Base-by-base conservation (phyloP, 35 echinoderm and acorn worm species). In the Chiridota heheva region DNA sequence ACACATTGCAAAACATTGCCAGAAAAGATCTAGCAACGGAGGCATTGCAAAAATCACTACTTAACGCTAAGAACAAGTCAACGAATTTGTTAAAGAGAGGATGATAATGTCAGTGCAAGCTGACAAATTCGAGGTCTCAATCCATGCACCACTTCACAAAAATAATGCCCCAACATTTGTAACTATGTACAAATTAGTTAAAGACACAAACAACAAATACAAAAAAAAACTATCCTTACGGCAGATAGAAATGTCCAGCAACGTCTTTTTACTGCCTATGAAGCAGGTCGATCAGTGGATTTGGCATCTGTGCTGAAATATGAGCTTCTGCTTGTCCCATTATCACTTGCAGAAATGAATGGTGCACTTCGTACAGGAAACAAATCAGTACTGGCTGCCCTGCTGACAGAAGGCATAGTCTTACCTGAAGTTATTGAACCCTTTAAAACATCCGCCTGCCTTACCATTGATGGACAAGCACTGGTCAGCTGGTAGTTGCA, bases 281-380 rank as follows among this genome's bases (percentile, higher is more conserved):
- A 41, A 25, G 77, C 33, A 58, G 86, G 77, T 1, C 42, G 64
- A 13, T 8, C 7, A 28, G 49, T 81, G 26, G 40, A 71, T 44
- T 42, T 81, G 13, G 36, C 36, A 32, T 10, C 26, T 5, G 25
- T 68, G 18, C 20, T 68, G 28, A 30, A 34, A 8, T 42, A 82
- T 69, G 80, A 49, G 20, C 40, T 67, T 6, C 32, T 47, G 40
- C 61, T 40, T 64, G 39, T 67, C 37, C 81, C 81, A 28, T 8
- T 84, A 2, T 84, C 65, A 55, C 81, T 84, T 57, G 65, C 81
- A 55, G 48, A 72, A 25, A 70, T 84, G 47, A 67, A 81, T 67
- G 58, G 78, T n/a, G 47, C 24, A 10, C 60, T 81, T 18, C 58
- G 49, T 2, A 81, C 78, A 44, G 78, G 78, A n/a, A n/a, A n/a